Evolutionary conservation across 2,113 vertebrate species (phyloP).

Genomic region (Zeus faber): DNA sequence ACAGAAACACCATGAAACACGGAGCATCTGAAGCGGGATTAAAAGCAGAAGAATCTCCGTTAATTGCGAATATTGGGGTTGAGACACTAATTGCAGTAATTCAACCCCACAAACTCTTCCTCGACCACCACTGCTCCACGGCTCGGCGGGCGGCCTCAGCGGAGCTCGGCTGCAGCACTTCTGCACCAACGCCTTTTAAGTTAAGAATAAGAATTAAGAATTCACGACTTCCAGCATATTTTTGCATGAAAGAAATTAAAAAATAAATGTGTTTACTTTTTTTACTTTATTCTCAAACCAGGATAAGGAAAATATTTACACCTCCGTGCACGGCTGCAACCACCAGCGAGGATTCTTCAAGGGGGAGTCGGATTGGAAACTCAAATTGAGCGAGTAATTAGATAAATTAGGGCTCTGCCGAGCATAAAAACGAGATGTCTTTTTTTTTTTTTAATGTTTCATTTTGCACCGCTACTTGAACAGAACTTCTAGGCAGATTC

Average conservation of each 20-base stretch:
- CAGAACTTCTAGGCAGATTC: not conserved
- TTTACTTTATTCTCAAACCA: conserved; percentile 24
- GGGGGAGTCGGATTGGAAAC: conserved; percentile 24
- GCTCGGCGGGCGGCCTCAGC: not conserved
- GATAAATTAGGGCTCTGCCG: conserved; percentile 31
- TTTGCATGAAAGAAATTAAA: no score
- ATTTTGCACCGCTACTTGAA: not conserved
- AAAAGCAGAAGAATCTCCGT: no score
- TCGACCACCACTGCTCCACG: not conserved
- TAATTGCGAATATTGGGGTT: no score
- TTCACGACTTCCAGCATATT: no score
- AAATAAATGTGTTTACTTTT: no score
- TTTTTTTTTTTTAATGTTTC: not conserved
- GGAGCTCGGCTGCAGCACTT: not conserved
- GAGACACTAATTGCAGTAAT: no score
- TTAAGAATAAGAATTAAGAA: conserved; percentile 23
- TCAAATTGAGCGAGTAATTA: conserved; percentile 51
- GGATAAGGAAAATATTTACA: conserved; percentile 34
- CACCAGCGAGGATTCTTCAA: conserved; percentile 24
- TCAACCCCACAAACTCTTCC: no score
- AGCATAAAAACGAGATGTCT: conserved; percentile 15
- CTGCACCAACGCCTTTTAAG: conserved; percentile 8
- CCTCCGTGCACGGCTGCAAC: conserved; percentile 15
- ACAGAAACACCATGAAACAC: no score
- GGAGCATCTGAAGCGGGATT: no score